Percentiles rank a stretch among this genome's conserved stretches.
These are phyloP conservation scores for Drosophila siamana DNA, from an alignment of 2,888 invertebrate genomes.

Conservation along the genomic window DNA sequence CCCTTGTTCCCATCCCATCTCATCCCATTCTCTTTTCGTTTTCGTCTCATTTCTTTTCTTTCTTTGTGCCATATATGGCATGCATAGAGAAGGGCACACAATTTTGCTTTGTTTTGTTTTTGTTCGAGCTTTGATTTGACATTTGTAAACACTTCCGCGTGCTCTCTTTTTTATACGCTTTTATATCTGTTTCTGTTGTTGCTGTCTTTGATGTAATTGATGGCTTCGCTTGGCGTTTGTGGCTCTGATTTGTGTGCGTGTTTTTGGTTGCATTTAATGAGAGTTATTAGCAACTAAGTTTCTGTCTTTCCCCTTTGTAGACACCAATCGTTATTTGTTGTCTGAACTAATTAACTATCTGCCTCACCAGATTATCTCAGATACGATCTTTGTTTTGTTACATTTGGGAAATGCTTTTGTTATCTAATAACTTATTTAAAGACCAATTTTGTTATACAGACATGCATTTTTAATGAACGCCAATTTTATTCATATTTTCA, in stretches of 20 bases:
- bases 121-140: slow-evolving; percentile 54
- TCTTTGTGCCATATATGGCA: slow-evolving; percentile 5
- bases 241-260: slow-evolving; percentile 50
- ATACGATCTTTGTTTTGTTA: slow-evolving; percentile 3
- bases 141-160: slow-evolving; percentile 75
- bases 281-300: slow-evolving; percentile 63
- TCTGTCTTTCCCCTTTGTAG: slow-evolving; percentile 13
- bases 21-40: not conserved
- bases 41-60: slow-evolving; percentile 7
- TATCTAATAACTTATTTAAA: slow-evolving; percentile 5
- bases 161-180: slow-evolving; percentile 50
- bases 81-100: slow-evolving; percentile 44
- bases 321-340: slow-evolving; percentile 26
- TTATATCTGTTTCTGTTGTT: slow-evolving; percentile 31
- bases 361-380: slow-evolving; percentile 21
- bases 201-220: slow-evolving; percentile 58
- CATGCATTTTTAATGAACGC: not conserved
- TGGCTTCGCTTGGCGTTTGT: slow-evolving; percentile 61
- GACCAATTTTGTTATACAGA: not conserved
- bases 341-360: slow-evolving; percentile 44
- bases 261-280: slow-evolving; percentile 67
- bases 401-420: slow-evolving; percentile 9
- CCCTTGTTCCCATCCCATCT: not conserved
- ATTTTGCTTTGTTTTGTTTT: slow-evolving; percentile 28
- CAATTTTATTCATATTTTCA: not conserved